These are phyloP conservation scores for Caenorhabditis afra DNA, from an alignment of 2,888 invertebrate species.

Conservation along the genomic window DNA sequence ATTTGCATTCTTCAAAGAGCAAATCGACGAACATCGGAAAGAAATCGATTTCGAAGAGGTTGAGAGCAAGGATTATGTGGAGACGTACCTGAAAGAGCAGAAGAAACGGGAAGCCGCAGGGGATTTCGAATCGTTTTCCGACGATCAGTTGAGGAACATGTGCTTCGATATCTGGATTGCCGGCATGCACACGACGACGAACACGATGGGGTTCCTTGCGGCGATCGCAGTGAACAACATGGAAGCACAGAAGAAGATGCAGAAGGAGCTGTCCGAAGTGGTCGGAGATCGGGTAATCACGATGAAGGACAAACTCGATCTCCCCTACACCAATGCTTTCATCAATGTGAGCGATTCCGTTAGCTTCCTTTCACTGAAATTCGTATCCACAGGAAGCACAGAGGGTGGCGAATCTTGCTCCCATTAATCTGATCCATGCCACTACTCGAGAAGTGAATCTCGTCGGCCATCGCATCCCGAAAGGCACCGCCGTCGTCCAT, in stretches of 20 bases:
- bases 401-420: conserved; percentile 59
- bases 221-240: conserved; percentile 53
- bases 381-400: conserved; percentile 61
- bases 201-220: conserved; percentile 61
- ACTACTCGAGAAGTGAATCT: conserved; percentile 49
- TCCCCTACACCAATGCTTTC: conserved; percentile 66
- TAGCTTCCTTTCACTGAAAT: too few relatives aligned
- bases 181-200: conserved; percentile 71
- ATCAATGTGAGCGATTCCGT: conserved; percentile 54
- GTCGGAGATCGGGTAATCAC: conserved; percentile 64
- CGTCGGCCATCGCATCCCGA: conserved; percentile 52
- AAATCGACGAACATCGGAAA: conserved; percentile 58
- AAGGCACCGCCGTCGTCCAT: conserved; percentile 61
- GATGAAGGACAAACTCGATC: conserved; percentile 62
- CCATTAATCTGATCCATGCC: conserved; percentile 59
- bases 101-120: conserved; percentile 53
- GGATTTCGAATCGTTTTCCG: conserved; percentile 48
- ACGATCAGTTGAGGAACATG: conserved; percentile 58
- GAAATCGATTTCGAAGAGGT: conserved; percentile 47
- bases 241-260: conserved; percentile 52
- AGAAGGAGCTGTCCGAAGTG: conserved; percentile 62
- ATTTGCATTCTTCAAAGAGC: conserved; percentile 57
- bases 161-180: conserved; percentile 70
- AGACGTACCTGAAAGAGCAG: conserved; percentile 63
- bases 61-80: conserved; percentile 60